Conservation (phyloP, 2,113 vertebrate genomes). For the Melospiza melodia region DNA sequence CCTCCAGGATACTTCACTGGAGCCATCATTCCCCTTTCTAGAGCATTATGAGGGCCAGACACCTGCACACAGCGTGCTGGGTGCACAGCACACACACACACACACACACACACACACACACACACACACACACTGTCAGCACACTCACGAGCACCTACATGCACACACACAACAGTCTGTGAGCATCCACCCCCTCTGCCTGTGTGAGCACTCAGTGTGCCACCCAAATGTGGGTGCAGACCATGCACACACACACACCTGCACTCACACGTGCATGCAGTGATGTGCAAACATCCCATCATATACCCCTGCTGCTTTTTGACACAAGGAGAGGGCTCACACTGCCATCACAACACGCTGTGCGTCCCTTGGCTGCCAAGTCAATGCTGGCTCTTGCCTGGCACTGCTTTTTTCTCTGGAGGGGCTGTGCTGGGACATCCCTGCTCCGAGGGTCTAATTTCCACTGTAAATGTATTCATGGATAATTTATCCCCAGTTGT, state of each 20-base stretch:
- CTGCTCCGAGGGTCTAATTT: slow-evolving; percentile 20
- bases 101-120: neutral
- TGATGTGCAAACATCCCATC: accelerated
- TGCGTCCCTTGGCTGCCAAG: neutral
- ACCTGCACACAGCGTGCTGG: neutral
- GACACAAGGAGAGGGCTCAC: neutral
- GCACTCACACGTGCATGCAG: neutral
- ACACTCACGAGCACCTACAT: neutral
- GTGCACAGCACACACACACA: neutral
- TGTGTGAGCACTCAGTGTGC: neutral
- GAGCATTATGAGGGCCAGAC: neutral
- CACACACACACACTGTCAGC: neutral
- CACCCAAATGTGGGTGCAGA: accelerated
- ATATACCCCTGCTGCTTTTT: neutral
- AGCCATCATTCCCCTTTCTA: neutral
- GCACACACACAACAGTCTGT: neutral
- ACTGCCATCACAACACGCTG: neutral
- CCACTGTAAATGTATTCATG: slow-evolving; percentile 38
- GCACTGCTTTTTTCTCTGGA: neutral
- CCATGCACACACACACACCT: neutral
- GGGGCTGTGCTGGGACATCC: neutral
- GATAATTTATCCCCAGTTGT: slow-evolving; percentile 53
- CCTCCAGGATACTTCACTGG: neutral
- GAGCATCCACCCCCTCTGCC: neutral
- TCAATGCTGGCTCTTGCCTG: neutral